Evolutionary conservation across 2,888 invertebrate species (phyloP).

Genomic region (Yponomeuta plumbellus): DNA sequence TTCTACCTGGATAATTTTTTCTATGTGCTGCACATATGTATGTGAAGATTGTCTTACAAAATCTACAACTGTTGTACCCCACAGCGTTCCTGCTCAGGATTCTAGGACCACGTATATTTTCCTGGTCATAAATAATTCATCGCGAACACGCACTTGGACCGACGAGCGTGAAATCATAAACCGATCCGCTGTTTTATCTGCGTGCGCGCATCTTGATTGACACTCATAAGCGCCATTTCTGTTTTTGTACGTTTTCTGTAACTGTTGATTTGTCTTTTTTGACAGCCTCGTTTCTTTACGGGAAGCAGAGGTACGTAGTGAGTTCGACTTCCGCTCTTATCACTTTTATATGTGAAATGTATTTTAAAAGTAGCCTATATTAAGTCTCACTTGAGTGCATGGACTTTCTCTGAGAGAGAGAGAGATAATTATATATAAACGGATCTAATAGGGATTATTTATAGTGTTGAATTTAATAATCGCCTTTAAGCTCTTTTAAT

Average conservation of each 20-base stretch:
- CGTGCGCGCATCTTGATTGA: conserved; percentile 42
- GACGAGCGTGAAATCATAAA: conserved; percentile 64
- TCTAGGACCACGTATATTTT: conserved; percentile 54
- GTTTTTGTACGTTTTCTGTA: neutral
- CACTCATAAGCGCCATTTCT: conserved; percentile 45
- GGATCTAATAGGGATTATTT: too few relatives aligned
- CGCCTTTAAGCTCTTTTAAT: too few relatives aligned
- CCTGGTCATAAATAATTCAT: conserved; percentile 67
- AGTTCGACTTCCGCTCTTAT: too few relatives aligned
- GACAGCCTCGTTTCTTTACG: too few relatives aligned
- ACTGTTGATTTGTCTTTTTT: neutral
- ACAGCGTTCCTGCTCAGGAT: conserved; percentile 37
- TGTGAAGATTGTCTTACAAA: neutral
- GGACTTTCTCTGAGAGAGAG: too few relatives aligned
- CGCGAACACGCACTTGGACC: conserved; percentile 38
- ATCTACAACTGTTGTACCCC: conserved; percentile 26
- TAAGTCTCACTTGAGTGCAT: too few relatives aligned
- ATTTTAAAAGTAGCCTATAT: too few relatives aligned
- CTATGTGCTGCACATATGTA: too few relatives aligned
- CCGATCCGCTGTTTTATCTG: conserved; percentile 40
- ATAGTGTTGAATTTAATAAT: too few relatives aligned
- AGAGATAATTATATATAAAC: too few relatives aligned
- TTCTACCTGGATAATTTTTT: neutral
- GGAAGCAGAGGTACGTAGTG: too few relatives aligned
- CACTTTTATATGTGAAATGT: too few relatives aligned